phyloP scores from a whole-genome alignment of 2,888 invertebrate genomes.

The Drosophila meridiana region DNA sequence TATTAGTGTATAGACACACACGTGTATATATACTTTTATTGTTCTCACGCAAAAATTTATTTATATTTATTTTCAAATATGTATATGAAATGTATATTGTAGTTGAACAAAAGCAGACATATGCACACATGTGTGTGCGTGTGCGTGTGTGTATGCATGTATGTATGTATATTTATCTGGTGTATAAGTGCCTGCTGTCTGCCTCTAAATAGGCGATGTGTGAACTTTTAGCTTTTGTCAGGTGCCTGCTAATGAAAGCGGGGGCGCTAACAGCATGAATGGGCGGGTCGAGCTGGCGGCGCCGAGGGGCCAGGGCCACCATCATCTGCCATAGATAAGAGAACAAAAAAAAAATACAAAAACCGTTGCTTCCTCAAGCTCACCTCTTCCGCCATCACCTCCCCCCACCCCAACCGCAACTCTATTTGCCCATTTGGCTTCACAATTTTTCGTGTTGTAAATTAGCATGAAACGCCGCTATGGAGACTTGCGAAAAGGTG shows the following conservation, averaged over 20 bases:
- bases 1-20: constrained; percentile 10
- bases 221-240: constrained; percentile 77
- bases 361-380: constrained; percentile 14
- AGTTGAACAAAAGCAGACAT: constrained; percentile 59
- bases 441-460: constrained; percentile 52
- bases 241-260: constrained; percentile 73
- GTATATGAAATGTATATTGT: constrained; percentile 55
- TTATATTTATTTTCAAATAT: constrained; percentile 76
- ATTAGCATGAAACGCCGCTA: constrained; percentile 67
- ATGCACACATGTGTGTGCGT: constrained; percentile 10
- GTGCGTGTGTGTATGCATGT: constrained; percentile 1
- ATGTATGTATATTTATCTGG: constrained; percentile 34
- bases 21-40: constrained; percentile 61
- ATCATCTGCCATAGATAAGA: constrained; percentile 59
- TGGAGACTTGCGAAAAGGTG: constrained; percentile 46
- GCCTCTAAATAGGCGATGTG: constrained; percentile 64
- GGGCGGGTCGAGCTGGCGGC: constrained; percentile 3
- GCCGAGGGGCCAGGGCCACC: constrained; percentile 35
- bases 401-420: not conserved
- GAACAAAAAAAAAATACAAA: constrained; percentile 55
- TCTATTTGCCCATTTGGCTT: constrained; percentile 25
- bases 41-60: constrained; percentile 71
- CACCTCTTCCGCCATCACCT: not conserved
- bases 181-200: constrained; percentile 68
- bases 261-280: constrained; percentile 21